Percentiles rank a stretch among this genome's conserved stretches.
phyloP scores from a whole-genome alignment of 2,888 invertebrate species.

The Trichacis sp. region DNA sequence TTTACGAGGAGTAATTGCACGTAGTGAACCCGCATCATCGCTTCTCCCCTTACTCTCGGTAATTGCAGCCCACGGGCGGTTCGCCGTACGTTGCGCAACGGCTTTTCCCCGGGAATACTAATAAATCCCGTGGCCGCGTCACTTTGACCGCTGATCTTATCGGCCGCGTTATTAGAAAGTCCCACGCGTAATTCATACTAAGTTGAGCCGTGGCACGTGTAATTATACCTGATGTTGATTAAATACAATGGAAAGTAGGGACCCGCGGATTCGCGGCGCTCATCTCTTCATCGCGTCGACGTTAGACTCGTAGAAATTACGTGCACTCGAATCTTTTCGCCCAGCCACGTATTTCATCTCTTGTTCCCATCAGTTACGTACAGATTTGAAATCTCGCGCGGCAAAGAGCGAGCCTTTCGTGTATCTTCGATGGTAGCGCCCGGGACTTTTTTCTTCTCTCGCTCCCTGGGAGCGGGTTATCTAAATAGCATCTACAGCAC shows the following conservation, averaged over 20 bases:
- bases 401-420: neutral
- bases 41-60: conserved; percentile 36
- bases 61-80: conserved; percentile 43
- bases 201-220: neutral
- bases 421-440: neutral
- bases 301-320: no score
- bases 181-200: neutral
- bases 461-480: conserved; percentile 2
- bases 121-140: conserved; percentile 1
- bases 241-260: neutral
- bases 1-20: conserved; percentile 55
- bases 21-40: conserved; percentile 47
- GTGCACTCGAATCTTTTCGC: neutral
- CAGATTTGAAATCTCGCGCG: conserved; percentile 8
- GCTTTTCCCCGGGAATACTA: conserved; percentile 6
- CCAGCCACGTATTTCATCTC: neutral
- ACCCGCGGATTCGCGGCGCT: neutral
- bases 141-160: neutral
- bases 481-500: conserved; percentile 11
- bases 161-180: conserved; percentile 1
- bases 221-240: neutral
- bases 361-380: neutral
- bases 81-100: neutral
- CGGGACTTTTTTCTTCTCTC: neutral
- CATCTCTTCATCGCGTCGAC: no score